A percentile compares a stretch with the other conserved stretches of the same genome.
phyloP scores from a whole-genome alignment of 2,113 vertebrate species.

The Fregata magnificens region DNA sequence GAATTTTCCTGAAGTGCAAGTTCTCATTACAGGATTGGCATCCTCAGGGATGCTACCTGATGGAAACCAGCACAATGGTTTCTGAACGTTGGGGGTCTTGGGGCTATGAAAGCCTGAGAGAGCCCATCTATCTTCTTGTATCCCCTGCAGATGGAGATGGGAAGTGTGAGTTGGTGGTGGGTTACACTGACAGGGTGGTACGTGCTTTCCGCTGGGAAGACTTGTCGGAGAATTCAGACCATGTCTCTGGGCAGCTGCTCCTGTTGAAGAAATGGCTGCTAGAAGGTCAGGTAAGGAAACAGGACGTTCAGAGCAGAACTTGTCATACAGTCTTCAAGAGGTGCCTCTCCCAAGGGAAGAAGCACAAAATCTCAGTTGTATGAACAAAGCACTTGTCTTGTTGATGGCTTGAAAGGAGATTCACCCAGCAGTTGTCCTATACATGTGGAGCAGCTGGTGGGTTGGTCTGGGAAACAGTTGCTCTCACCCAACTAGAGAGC shows the following conservation, averaged over 20 bases:
- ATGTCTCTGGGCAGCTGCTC: slow-evolving; percentile 84
- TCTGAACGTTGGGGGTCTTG: background rate
- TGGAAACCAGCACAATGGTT: background rate
- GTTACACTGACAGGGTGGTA: slow-evolving; percentile 96
- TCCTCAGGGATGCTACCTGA: background rate
- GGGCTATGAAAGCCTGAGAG: background rate
- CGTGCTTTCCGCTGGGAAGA: slow-evolving; percentile 97
- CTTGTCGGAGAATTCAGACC: slow-evolving; percentile 74
- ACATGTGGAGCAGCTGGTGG: background rate
- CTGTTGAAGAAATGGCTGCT: slow-evolving; percentile 96
- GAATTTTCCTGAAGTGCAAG: background rate
- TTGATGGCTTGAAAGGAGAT: background rate
- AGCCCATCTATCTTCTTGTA: background rate
- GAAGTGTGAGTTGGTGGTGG: slow-evolving; percentile 89
- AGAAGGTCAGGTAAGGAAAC: slow-evolving; percentile 89
- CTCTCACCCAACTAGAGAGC: background rate
- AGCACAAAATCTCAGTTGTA: background rate
- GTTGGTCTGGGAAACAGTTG: background rate
- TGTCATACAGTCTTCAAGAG: background rate
- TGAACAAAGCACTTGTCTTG: background rate
- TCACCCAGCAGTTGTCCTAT: background rate
- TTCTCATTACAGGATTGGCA: background rate
- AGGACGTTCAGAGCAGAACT: background rate
- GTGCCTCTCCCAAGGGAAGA: background rate
- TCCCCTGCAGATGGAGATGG: slow-evolving; percentile 88